These are phyloP conservation scores for Nanorana parkeri DNA, from an alignment of 2,113 vertebrate species.

Conservation along the genomic window DNA sequence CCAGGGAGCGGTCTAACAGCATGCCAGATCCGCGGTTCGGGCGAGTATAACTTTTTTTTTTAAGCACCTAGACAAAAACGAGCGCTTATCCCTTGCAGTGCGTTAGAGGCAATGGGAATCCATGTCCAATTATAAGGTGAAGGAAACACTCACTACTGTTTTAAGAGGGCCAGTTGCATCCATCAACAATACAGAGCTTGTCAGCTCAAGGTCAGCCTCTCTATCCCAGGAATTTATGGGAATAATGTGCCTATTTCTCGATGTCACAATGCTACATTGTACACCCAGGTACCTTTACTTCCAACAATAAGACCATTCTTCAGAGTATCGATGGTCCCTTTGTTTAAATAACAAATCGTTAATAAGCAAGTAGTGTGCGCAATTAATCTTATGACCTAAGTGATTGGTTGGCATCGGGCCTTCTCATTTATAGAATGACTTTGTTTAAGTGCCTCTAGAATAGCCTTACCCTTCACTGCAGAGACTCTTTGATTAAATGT, in stretches of 20 bases:
- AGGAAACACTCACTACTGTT: not conserved
- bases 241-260: not conserved
- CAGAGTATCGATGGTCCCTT: not conserved
- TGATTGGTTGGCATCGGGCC: conserved; percentile 48
- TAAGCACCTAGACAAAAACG: too few relatives aligned
- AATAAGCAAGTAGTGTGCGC: conserved; percentile 17
- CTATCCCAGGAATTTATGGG: not conserved
- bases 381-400: conserved; percentile 47
- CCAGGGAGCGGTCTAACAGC: too few relatives aligned
- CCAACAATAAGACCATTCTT: conserved; percentile 6
- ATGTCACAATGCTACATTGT: conserved; percentile 21
- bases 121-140: not conserved
- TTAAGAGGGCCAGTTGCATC: not conserved
- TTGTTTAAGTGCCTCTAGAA: conserved; percentile 9
- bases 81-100: too few relatives aligned
- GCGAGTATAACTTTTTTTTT: too few relatives aligned
- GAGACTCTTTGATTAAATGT: not conserved
- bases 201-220: not conserved
- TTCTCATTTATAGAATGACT: conserved; percentile 39
- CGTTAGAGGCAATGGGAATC: too few relatives aligned
- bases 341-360: conserved; percentile 20
- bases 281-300: not conserved
- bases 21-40: too few relatives aligned
- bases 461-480: not conserved
- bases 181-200: not conserved